These are phyloP conservation scores for Drosophila serrata DNA, from an alignment of 1,140 invertebrate species.

Conservation along the genomic window DNA sequence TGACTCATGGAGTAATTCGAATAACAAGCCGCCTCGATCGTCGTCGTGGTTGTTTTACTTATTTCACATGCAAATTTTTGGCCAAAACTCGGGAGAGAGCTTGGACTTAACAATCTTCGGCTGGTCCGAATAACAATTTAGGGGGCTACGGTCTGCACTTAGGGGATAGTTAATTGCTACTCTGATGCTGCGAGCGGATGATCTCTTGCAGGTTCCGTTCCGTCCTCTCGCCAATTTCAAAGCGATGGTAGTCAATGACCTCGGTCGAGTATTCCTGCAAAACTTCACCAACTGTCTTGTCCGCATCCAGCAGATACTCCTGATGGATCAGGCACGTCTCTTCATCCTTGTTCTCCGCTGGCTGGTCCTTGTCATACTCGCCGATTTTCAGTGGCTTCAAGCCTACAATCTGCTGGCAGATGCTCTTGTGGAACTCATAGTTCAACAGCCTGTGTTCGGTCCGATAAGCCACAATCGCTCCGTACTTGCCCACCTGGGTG, in stretches of 20 bases:
- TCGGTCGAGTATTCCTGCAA: slow-evolving; percentile 89
- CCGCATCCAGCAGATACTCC: slow-evolving; percentile 94
- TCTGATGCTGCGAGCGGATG: slow-evolving; percentile 58
- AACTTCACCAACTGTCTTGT: slow-evolving; percentile 90
- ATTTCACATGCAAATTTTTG: slow-evolving; percentile 51
- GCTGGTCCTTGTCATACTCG: slow-evolving; percentile 88
- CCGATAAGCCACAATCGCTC: slow-evolving; percentile 91
- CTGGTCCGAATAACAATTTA: slow-evolving; percentile 52
- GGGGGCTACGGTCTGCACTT: slow-evolving; percentile 26
- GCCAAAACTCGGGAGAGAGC: slow-evolving; percentile 17
- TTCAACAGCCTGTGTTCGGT: slow-evolving; percentile 85
- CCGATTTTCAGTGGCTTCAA: slow-evolving; percentile 94
- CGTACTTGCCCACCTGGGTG: slow-evolving; percentile 92
- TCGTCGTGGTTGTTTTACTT: slow-evolving; percentile 36
- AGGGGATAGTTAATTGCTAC: slow-evolving; percentile 54
- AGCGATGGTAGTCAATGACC: slow-evolving; percentile 93
- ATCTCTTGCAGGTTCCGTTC: slow-evolving; percentile 62
- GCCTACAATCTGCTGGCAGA: slow-evolving; percentile 97
- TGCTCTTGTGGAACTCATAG: slow-evolving; percentile 88
- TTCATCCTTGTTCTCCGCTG: slow-evolving; percentile 88
- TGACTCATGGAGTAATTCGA: slow-evolving; percentile 61
- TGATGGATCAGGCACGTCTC: slow-evolving; percentile 93
- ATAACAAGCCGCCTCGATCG: slow-evolving; percentile 16
- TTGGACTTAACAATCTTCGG: slow-evolving; percentile 32
- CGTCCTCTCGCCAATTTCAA: slow-evolving; percentile 91